Evolutionary conservation across 2,113 vertebrate species (phyloP).

Genomic region (Megaceryle maxima): DNA sequence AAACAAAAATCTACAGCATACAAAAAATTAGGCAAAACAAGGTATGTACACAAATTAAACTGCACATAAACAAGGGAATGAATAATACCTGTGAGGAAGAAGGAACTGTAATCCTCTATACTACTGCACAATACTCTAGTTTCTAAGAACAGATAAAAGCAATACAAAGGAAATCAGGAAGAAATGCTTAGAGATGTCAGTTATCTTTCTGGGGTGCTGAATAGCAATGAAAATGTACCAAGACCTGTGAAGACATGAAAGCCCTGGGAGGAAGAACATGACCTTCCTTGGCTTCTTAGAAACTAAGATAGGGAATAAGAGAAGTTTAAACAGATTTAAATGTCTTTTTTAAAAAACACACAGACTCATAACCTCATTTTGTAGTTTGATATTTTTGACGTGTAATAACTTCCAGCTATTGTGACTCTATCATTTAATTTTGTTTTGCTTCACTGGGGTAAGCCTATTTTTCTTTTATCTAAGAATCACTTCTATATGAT

Average conservation of each 20-base stretch:
- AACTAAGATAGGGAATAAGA: background rate
- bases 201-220: background rate
- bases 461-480: constrained; percentile 23
- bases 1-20: background rate
- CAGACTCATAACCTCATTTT: background rate
- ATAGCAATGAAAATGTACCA: background rate
- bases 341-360: background rate
- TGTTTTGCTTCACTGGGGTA: background rate
- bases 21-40: background rate
- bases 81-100: background rate
- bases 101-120: background rate
- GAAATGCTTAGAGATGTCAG: background rate
- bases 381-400: background rate
- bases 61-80: background rate
- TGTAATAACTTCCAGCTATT: background rate
- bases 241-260: background rate
- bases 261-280: background rate
- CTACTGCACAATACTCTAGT: background rate
- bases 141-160: background rate
- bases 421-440: background rate
- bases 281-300: background rate
- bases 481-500: background rate
- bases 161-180: background rate
- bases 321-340: background rate
- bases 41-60: background rate